phyloP scores from a whole-genome alignment of 2,888 invertebrate genomes.

The Agriopis marginaria region DNA sequence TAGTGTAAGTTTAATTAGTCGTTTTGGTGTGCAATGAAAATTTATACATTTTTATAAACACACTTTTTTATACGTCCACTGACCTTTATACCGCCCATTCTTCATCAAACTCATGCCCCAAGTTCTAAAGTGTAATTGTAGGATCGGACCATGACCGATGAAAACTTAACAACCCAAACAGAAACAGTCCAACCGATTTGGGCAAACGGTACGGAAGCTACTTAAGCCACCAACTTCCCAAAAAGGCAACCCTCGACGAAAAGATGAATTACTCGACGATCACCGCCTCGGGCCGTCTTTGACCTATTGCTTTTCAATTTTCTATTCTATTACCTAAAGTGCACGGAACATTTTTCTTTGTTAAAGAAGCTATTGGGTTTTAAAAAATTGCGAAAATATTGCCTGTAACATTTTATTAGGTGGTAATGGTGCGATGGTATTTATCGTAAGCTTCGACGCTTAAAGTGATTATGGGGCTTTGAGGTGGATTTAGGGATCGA shows the following conservation, averaged over 20 bases:
- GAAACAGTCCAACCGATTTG: conserved; percentile 22
- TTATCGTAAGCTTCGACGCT: conserved; percentile 51
- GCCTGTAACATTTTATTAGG: conserved; percentile 56
- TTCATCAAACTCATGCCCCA: neutral
- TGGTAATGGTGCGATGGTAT: conserved; percentile 54
- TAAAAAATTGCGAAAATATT: conserved; percentile 60
- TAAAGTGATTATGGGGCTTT: conserved; percentile 43
- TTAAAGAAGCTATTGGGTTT: conserved; percentile 52
- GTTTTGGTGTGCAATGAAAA: too few species aligned
- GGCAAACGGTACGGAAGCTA: conserved; percentile 34
- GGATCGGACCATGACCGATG: neutral
- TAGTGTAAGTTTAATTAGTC: too few species aligned
- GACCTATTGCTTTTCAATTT: conserved; percentile 66
- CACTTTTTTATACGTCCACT: neutral
- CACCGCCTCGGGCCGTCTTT: conserved; percentile 48
- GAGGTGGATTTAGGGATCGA: conserved; percentile 31
- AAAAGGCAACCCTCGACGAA: conserved; percentile 44
- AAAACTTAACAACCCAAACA: conserved; percentile 22
- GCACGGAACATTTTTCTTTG: conserved; percentile 54
- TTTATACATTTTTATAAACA: neutral
- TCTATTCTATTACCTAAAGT: conserved; percentile 63
- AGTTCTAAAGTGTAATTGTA: conserved; percentile 21
- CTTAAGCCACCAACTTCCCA: conserved; percentile 31
- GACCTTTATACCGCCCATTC: too few species aligned
- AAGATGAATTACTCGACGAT: conserved; percentile 43